Evolutionary conservation across 1,140 invertebrate species (phyloP), one percentile per base, ranked within the genome.

Genomic region (Phocides pigmalion): DNA sequence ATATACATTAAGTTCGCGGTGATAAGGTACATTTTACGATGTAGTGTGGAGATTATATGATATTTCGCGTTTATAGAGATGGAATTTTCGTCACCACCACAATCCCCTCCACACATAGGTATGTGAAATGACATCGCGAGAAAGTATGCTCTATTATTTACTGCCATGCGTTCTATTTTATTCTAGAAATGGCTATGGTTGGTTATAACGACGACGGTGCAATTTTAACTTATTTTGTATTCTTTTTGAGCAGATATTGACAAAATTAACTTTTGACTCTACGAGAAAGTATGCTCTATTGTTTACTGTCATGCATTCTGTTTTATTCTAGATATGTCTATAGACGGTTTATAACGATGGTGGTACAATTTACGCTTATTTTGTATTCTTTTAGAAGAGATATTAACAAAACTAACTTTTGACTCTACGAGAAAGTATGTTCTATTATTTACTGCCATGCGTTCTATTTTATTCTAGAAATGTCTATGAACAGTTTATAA

Each of bases 1-100:
- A 50, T 62, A 0, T 17, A 64, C 66, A 12, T 62, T 72, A 68
- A 49, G 2, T 2, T 15, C 9, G 11, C 4, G 8, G 1, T 0
- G 0, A 22, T 66, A 79, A 19, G 51, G 53, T 62, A 44, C 1
- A 28, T 32, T 53, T 47, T 73, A 11, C 42, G 15, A 37, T 51
- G 39, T 12, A 0, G 37, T 37, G 11, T 39, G 12, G 11, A 16
- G 39, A 19, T 62, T n/a, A 54, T 79, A 66, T 66, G 70, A 72
- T 66, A 49, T 67, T 77, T 68, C 17, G 59, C 41, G 15, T 41
- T 62, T 37, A 50, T 41, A 32, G 25, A 50, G 51, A 56, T 68
- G 68, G 56, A 72, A 76, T 83, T 84, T 84, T 84, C 81, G 81
- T 84, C 77, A 76, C 67, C 59, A 64, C 68, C 64, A 71, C 71